Evolutionary conservation across 2,888 invertebrate genomes (phyloP).

Genomic region (Amiota mariae): DNA sequence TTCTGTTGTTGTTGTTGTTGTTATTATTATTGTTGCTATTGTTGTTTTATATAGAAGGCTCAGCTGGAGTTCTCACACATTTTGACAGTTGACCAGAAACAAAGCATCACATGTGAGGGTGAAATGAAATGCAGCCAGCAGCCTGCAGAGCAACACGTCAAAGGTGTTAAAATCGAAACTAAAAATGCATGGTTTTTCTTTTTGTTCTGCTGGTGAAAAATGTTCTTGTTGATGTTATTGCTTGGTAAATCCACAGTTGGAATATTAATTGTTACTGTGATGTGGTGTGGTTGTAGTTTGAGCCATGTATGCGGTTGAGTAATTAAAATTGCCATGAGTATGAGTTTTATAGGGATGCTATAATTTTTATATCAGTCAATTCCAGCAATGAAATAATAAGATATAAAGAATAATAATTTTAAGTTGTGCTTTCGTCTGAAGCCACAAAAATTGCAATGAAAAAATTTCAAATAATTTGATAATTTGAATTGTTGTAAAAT

Average conservation of each 20-base stretch:
- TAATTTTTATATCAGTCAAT: neutral
- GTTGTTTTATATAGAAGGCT: constrained; percentile 13
- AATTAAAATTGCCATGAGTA: constrained; percentile 11
- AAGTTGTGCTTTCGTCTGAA: too few species aligned
- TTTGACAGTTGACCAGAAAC: constrained; percentile 27
- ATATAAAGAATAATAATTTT: too few species aligned
- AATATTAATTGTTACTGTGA: constrained; percentile 18
- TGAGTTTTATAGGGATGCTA: neutral
- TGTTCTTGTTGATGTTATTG: neutral
- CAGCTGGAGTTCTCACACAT: constrained; percentile 34
- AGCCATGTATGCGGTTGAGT: constrained; percentile 12
- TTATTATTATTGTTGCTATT: too few species aligned
- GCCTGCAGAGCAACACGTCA: constrained; percentile 4
- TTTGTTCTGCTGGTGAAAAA: neutral
- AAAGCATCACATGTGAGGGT: constrained; percentile 1
- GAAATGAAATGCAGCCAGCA: neutral
- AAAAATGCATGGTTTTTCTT: neutral
- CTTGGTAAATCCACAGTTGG: constrained; percentile 16
- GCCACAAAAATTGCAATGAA: too few species aligned
- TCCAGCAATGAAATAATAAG: too few species aligned
- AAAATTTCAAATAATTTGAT: too few species aligned
- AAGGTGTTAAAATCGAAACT: constrained; percentile 20
- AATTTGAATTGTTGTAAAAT: too few species aligned
- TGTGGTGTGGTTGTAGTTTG: neutral
- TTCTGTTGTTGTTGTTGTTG: neutral